Percentiles rank a stretch among this genome's conserved stretches.
phyloP scores from a whole-genome alignment of 2,797 vertebrate species.

The Balearica regulorum region DNA sequence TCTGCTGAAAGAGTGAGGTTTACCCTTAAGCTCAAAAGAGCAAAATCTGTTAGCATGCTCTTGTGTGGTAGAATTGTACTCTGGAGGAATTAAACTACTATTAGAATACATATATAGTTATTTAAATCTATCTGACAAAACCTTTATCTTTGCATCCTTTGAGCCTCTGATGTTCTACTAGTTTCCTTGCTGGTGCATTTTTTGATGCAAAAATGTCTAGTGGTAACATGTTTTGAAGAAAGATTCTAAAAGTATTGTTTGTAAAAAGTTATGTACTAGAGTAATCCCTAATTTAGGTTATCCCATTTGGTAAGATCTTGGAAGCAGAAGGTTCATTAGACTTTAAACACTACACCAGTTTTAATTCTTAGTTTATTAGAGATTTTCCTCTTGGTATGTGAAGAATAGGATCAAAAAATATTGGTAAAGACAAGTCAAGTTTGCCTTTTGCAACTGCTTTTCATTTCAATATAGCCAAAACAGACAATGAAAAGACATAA shows the following conservation, averaged over 20 bases:
- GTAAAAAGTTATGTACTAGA: not conserved
- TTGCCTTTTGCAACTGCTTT: not conserved
- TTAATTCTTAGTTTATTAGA: not conserved
- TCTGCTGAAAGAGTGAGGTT: not conserved
- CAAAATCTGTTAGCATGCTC: not conserved
- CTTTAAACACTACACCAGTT: not conserved
- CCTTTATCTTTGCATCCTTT: not conserved
- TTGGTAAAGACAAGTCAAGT: not conserved
- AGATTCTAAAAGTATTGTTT: not conserved
- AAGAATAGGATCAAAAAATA: not conserved
- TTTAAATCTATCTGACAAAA: not conserved
- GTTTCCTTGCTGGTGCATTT: not conserved
- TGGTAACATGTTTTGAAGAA: not conserved
- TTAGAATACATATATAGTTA: not conserved
- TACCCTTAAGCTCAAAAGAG: not conserved
- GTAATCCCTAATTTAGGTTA: not conserved
- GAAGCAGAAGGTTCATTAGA: not conserved
- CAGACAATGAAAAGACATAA: not conserved
- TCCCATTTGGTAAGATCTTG: not conserved
- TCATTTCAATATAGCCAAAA: not conserved
- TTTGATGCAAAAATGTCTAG: not conserved
- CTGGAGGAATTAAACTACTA: not conserved
- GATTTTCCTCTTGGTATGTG: not conserved
- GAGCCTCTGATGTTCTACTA: not conserved
- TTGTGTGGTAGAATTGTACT: not conserved